phyloP scores from a whole-genome alignment of 1,140 invertebrate species.

The Leptopilina boulardi region DNA sequence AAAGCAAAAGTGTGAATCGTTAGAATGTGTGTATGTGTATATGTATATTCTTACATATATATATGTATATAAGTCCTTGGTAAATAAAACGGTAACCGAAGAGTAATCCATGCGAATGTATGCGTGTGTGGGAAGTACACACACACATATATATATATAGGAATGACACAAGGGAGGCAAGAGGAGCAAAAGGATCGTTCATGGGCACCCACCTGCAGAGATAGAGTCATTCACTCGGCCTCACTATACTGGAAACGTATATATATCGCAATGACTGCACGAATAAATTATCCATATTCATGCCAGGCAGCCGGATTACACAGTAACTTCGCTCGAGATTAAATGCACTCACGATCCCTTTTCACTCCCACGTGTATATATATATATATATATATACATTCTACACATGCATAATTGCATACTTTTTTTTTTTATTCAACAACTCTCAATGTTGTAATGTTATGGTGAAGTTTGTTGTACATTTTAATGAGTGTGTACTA shows the following conservation, averaged over 20 bases:
- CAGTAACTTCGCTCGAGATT: slow-evolving; percentile 25
- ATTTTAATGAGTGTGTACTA: slow-evolving; percentile 8
- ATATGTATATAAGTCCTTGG: background rate
- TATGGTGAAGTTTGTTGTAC: slow-evolving; percentile 3
- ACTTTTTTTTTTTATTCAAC: background rate
- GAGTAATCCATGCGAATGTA: background rate
- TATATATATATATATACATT: no score
- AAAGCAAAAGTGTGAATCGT: background rate
- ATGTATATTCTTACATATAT: background rate
- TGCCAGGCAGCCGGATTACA: slow-evolving; percentile 12
- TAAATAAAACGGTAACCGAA: background rate
- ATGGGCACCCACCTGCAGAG: slow-evolving; percentile 34
- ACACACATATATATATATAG: background rate
- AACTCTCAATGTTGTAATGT: slow-evolving; percentile 1
- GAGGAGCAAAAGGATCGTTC: slow-evolving; percentile 38
- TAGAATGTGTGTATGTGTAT: background rate
- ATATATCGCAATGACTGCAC: slow-evolving; percentile 32
- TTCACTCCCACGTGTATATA: slow-evolving; percentile 17
- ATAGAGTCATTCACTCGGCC: slow-evolving; percentile 37
- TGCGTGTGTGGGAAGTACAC: background rate
- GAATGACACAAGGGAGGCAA: slow-evolving; percentile 13
- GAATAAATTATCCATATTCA: slow-evolving; percentile 34
- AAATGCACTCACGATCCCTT: slow-evolving; percentile 28
- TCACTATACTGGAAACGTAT: slow-evolving; percentile 19
- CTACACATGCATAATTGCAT: slow-evolving; percentile 22